Conservation (phyloP, 1,140 invertebrate species). For the Aphidius ervi region DNA sequence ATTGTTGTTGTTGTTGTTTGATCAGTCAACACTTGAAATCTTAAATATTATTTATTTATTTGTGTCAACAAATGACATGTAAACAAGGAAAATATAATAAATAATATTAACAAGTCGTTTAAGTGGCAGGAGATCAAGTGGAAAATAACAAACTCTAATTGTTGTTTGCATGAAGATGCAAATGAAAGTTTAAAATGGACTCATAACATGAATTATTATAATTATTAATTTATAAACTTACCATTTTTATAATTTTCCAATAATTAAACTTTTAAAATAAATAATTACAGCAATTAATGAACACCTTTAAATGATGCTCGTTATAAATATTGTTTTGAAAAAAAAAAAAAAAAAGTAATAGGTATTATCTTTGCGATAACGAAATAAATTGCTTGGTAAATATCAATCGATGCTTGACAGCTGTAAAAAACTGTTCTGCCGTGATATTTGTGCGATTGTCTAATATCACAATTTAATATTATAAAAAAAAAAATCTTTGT, state of each 20-base stretch:
- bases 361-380: conserved; percentile 8
- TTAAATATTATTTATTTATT: too few species aligned
- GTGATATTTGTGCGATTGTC: neutral
- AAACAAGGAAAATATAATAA: too few species aligned
- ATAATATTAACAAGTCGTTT: neutral
- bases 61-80: too few species aligned
- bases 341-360: conserved; percentile 17
- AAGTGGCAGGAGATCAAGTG: neutral
- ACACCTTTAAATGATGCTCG: neutral
- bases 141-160: neutral
- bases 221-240: conserved; percentile 2
- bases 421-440: conserved; percentile 27
- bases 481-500: too few species aligned
- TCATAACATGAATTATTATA: neutral
- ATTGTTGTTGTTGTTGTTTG: neutral
- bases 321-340: conserved; percentile 15
- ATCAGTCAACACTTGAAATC: neutral
- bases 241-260: neutral
- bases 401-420: conserved; percentile 43
- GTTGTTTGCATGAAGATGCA: neutral
- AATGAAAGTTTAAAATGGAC: neutral
- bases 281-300: conserved; percentile 3
- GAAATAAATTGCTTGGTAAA: too few species aligned
- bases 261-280: neutral
- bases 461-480: conserved; percentile 19